Conservation (phyloP, 2,113 vertebrate species). For the Mesocricetus auratus region DNA sequence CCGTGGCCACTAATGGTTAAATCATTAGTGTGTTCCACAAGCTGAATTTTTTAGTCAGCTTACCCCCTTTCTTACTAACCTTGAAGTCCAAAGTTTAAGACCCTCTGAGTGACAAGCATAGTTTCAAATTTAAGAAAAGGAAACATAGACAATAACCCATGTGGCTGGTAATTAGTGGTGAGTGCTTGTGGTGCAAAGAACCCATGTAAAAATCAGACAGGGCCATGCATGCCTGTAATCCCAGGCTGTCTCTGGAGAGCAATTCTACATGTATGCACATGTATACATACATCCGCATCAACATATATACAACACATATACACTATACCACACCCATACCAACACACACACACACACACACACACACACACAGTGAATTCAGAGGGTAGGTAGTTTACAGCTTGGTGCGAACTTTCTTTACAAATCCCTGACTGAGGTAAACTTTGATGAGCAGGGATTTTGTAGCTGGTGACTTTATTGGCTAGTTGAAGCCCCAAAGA, state of each 20-base stretch:
- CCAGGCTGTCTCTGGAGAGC: not conserved
- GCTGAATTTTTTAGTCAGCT: constrained; percentile 9
- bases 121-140: constrained; percentile 39
- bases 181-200: not conserved
- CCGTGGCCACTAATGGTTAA: not conserved
- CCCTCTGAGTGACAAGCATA: not conserved
- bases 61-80: constrained; percentile 1
- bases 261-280: not conserved
- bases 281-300: not conserved
- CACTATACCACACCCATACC: not conserved
- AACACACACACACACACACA: not conserved
- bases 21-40: not conserved
- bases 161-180: not conserved
- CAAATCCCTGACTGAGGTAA: not conserved
- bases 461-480: not conserved
- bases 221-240: not conserved
- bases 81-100: constrained; percentile 13
- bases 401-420: constrained; percentile 18
- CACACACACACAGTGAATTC: not conserved
- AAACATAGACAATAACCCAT: not conserved
- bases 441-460: not conserved
- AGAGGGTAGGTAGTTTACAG: not conserved
- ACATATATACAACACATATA: not conserved
- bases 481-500: not conserved
- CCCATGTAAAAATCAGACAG: not conserved